These are phyloP conservation scores for Eulimnadia texana DNA, from an alignment of 1,140 invertebrate species.

Conservation along the genomic window DNA sequence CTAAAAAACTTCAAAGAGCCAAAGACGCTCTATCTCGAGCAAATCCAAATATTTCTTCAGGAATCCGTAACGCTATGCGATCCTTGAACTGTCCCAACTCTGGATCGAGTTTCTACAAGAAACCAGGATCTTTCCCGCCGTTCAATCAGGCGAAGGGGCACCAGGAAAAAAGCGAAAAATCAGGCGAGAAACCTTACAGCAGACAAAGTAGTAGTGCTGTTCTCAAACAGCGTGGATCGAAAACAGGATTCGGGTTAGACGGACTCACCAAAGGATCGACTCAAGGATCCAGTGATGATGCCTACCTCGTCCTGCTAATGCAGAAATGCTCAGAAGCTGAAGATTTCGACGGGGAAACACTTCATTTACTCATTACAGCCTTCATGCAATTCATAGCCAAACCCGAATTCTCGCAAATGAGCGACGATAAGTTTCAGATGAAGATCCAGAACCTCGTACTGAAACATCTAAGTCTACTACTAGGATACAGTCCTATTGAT, in stretches of 20 bases:
- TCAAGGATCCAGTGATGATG: constrained; percentile 47
- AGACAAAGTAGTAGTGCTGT: neutral
- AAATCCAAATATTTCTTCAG: neutral
- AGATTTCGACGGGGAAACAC: constrained; percentile 87
- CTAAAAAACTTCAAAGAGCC: constrained; percentile 74
- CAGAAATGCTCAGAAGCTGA: constrained; percentile 79
- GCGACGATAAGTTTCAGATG: constrained; percentile 58
- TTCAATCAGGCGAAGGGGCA: neutral
- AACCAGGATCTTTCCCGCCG: neutral
- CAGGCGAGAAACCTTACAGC: neutral
- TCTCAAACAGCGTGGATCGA: neutral
- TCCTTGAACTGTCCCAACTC: constrained; percentile 1
- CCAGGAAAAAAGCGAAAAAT: neutral
- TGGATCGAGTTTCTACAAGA: neutral
- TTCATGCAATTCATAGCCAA: constrained; percentile 87
- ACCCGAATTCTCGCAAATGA: constrained; percentile 32
- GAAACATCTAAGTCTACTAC: constrained; percentile 76
- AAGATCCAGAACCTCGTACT: constrained; percentile 77
- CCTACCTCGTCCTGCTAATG: constrained; percentile 46
- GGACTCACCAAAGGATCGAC: neutral
- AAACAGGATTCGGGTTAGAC: neutral
- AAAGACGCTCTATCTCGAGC: constrained; percentile 55
- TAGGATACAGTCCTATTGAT: constrained; percentile 86
- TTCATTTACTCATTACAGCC: constrained; percentile 86
- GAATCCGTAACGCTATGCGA: constrained; percentile 1